Evolutionary conservation across 2,113 vertebrate species (phyloP).

Genomic region (Desmodus rotundus): DNA sequence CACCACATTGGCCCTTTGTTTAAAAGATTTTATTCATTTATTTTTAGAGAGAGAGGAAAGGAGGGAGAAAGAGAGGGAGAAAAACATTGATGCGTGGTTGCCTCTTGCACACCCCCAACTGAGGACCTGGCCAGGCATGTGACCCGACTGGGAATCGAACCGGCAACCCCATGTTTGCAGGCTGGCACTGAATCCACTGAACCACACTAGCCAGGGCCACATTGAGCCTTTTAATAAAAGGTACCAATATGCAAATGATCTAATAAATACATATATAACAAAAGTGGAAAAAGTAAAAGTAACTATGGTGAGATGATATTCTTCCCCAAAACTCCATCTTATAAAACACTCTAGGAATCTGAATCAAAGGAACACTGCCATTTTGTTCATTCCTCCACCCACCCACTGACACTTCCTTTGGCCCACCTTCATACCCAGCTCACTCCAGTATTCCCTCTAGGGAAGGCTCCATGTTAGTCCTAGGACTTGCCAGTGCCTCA

Average conservation of each 20-base stretch:
- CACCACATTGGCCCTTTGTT: constrained; percentile 2
- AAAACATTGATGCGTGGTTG: too few relatives aligned
- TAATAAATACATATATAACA: constrained; percentile 70
- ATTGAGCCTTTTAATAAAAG: constrained; percentile 56
- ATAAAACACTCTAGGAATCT: constrained; percentile 23
- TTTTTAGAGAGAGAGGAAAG: too few relatives aligned
- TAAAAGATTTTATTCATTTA: too few relatives aligned
- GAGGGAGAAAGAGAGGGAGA: too few relatives aligned
- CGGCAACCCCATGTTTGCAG: too few relatives aligned
- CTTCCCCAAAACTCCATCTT: constrained; percentile 28
- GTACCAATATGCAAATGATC: constrained; percentile 44
- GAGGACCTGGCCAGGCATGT: too few relatives aligned
- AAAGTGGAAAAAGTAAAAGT: constrained; percentile 51
- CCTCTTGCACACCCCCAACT: too few relatives aligned
- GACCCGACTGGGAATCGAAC: too few relatives aligned
- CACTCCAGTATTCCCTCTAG: background rate
- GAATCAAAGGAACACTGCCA: constrained; percentile 8
- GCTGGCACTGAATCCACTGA: too few relatives aligned
- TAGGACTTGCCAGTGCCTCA: background rate
- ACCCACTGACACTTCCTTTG: constrained; percentile 36
- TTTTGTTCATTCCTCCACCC: background rate
- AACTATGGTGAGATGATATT: constrained; percentile 64
- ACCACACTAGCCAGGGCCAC: too few relatives aligned
- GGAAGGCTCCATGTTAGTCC: background rate
- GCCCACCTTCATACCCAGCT: background rate